Evolutionary conservation across 2,113 vertebrate genomes (phyloP), one percentile per base, ranked within the genome.

Genomic region (Eretmochelys imbricata): DNA sequence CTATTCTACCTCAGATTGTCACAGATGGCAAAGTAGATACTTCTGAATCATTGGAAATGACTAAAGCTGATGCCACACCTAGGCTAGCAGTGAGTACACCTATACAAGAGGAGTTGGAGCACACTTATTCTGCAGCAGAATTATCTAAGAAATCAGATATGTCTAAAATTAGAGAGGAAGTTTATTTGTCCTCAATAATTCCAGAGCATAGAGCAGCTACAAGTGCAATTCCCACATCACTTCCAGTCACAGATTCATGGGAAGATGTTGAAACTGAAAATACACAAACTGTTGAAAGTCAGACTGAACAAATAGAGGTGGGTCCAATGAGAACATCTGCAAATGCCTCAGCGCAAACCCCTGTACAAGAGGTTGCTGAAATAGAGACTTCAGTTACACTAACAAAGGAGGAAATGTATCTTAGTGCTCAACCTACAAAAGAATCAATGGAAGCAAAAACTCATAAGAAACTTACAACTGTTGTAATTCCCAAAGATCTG

Each of bases 241-340:
- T 20, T 76, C 90, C 55, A 87, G 35, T 62, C 85, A 86, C 95
- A 88, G 96, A 87, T 85, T 95, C 89, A 0, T 96, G 96, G 97
- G 95, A 97, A 96, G 95, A 87, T 72, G 2, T 53, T 83, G 72
- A 92, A 89, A 78, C 57, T 20, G 97, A 96, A 96, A 90, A 94
- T 24, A 80, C 59, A 35, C 85, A 93, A 50, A 96, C 97, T 84
- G 91, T 62, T 82, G 96, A 98, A 93, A 97, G 97, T 89, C 98
- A 98, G 94, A 92, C 93, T 89, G 98, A 98, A 76, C 96, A 98
- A 97, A 98, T 98, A 98, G 98, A 98, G 97, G 98, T 98, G 88
- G 97, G 95, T 46, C 98, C 98, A 48, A 88, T 98, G 86, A 98
- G 96, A 94, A 96, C 97, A 90, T 96, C 97, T 91, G 87, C 95